Conservation (phyloP, 2,888 invertebrate species). For the Bugula neritina region DNA sequence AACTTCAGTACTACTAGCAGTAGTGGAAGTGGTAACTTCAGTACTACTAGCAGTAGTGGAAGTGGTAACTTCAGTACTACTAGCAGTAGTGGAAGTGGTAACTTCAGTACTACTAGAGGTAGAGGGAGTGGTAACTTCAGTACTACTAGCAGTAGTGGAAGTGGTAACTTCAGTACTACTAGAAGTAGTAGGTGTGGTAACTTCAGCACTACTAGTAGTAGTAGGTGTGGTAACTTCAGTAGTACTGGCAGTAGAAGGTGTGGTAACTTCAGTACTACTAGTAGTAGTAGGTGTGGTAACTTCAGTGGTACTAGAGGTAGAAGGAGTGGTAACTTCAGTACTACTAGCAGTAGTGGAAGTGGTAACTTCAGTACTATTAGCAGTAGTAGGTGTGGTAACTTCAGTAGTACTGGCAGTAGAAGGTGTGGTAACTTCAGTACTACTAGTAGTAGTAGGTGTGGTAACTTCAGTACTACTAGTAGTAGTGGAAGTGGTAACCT, state of each 20-base stretch:
- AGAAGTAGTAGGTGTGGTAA: neutral
- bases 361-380: neutral
- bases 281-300: neutral
- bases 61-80: neutral
- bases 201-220: neutral
- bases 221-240: neutral
- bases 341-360: neutral
- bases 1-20: neutral
- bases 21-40: neutral
- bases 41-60: neutral
- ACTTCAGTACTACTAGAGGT: neutral
- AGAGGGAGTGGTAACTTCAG: neutral
- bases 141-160: neutral
- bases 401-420: neutral
- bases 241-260: neutral
- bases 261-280: neutral
- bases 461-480: neutral
- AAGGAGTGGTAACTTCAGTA: neutral
- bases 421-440: neutral
- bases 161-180: neutral
- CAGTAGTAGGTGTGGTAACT: neutral
- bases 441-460: neutral
- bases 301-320: neutral
- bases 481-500: neutral
- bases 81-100: neutral